A percentile compares a stretch with the other conserved stretches of the same genome.
Conservation (phyloP, 2,797 vertebrate species). For the Diceros bicornis region DNA sequence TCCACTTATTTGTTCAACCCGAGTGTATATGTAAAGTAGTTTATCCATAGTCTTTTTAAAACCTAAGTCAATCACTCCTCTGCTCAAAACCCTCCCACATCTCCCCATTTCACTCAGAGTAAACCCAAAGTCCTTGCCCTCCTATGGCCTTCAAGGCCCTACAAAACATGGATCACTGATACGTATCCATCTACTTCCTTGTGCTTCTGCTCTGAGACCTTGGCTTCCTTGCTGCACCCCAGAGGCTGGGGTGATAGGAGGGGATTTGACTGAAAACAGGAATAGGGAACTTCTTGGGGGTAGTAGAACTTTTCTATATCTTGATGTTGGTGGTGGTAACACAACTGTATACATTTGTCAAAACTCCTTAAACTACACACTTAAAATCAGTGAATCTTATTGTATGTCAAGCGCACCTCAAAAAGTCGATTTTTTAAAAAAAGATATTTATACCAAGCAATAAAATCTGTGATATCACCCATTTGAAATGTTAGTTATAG, state of each 20-base stretch:
- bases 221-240: neutral
- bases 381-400: neutral
- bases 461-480: neutral
- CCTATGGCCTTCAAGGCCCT: neutral
- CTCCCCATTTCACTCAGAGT: neutral
- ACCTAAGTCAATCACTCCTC: neutral
- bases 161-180: neutral
- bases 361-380: neutral
- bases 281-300: neutral
- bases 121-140: neutral
- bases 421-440: neutral
- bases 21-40: neutral
- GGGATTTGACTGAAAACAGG: neutral
- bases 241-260: neutral
- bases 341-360: neutral
- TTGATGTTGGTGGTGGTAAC: neutral
- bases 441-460: neutral
- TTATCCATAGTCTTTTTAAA: neutral
- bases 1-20: neutral
- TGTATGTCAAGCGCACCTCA: neutral
- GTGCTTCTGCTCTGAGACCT: neutral
- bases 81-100: neutral
- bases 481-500: neutral
- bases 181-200: neutral
- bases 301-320: neutral